A percentile compares a stretch with the other conserved stretches of the same genome.
Evolutionary conservation across 2,113 vertebrate species (phyloP).

Genomic region (Corythoichthys intestinalis): DNA sequence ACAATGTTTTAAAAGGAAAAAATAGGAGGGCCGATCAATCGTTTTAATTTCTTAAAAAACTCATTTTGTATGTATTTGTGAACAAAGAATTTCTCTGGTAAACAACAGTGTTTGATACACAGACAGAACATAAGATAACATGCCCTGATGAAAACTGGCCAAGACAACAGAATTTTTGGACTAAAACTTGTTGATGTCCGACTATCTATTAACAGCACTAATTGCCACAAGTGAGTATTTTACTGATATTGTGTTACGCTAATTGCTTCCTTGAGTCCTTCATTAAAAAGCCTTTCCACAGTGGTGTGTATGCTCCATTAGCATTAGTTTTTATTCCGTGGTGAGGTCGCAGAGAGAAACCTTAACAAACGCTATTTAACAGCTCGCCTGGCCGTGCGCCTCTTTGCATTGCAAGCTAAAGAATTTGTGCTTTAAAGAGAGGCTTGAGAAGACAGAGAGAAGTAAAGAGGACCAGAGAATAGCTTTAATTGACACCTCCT

Average conservation of each 20-base stretch:
- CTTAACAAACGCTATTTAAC: conserved; percentile 57
- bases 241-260: conserved; percentile 57
- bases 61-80: too few species aligned
- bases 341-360: conserved; percentile 19
- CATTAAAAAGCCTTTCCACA: conserved; percentile 62
- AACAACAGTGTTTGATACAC: too few species aligned
- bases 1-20: too few species aligned
- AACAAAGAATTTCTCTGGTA: too few species aligned
- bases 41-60: too few species aligned
- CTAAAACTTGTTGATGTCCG: background rate
- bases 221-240: conserved; percentile 46
- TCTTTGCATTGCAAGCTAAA: conserved; percentile 75
- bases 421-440: conserved; percentile 59
- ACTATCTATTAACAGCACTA: conserved; percentile 43
- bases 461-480: conserved; percentile 57
- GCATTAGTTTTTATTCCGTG: conserved; percentile 59
- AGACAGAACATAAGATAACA: background rate
- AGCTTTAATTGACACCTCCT: conserved; percentile 80
- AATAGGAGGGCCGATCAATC: too few species aligned
- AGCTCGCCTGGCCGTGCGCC: conserved; percentile 43
- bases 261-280: conserved; percentile 66
- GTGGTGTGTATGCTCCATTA: conserved; percentile 60
- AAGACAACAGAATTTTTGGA: background rate
- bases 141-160: background rate
- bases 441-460: conserved; percentile 58